A percentile compares a stretch with the other conserved stretches of the same genome.
Conservation (phyloP, 2,113 vertebrate genomes). For the Bombycilla garrulus region DNA sequence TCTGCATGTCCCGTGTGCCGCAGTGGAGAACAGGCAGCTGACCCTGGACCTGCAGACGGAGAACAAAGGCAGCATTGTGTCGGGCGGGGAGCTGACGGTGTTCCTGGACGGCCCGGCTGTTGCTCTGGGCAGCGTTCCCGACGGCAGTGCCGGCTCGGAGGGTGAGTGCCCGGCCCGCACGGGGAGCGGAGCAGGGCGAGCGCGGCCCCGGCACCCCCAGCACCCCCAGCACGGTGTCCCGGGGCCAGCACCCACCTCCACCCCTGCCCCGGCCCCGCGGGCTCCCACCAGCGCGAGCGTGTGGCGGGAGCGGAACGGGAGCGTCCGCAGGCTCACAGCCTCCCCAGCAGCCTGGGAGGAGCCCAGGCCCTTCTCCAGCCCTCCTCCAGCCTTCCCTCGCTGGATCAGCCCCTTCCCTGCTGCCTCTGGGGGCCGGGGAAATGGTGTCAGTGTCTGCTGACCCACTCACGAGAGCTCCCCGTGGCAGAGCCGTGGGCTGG, state of each 20-base stretch:
- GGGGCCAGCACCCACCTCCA: background rate
- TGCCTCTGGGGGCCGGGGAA: background rate
- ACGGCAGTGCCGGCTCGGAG: constrained; percentile 82
- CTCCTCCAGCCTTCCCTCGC: background rate
- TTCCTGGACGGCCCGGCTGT: constrained; percentile 93
- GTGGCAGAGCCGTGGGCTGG: background rate
- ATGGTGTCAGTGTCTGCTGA: background rate
- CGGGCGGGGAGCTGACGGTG: constrained; percentile 90
- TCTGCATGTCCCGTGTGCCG: background rate
- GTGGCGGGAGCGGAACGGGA: background rate
- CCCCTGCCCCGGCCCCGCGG: background rate
- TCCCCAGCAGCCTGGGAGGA: background rate
- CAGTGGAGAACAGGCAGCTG: constrained; percentile 96
- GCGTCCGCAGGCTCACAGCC: background rate
- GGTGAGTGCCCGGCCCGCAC: constrained; percentile 80
- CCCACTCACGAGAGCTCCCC: rapidly evolving
- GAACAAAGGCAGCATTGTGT: constrained; percentile 94
- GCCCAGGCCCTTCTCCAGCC: background rate
- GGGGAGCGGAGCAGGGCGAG: background rate
- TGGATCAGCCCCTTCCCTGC: background rate
- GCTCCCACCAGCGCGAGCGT: rapidly evolving
- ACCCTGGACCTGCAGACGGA: constrained; percentile 93
- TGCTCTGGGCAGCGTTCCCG: constrained; percentile 89
- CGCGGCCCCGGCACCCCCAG: background rate
- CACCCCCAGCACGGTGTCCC: background rate